These are phyloP conservation scores for Laothoe populi DNA, from an alignment of 2,888 invertebrate species.

Conservation along the genomic window DNA sequence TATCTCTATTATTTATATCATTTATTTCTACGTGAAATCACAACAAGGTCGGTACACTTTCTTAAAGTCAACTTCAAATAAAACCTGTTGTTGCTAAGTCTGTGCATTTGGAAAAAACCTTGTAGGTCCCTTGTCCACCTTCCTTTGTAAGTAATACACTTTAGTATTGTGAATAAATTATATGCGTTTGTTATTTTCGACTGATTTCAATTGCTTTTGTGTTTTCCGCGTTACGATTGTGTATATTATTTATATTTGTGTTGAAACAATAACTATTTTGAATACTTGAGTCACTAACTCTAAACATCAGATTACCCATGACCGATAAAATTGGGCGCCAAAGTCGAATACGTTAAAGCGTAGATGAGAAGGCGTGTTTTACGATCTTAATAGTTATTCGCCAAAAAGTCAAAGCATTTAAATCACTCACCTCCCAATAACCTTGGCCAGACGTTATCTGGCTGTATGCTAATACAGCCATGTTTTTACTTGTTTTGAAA, in stretches of 20 bases:
- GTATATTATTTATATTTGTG: not conserved
- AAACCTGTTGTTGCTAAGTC: constrained; percentile 14
- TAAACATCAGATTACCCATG: not conserved
- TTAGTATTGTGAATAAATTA: not conserved
- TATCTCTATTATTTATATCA: constrained; percentile 1
- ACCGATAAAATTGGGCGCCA: constrained; percentile 1
- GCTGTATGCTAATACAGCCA: constrained; percentile 94
- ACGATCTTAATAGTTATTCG: constrained; percentile 14
- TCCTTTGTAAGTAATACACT: not conserved
- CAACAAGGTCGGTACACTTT: constrained; percentile 17
- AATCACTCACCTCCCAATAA: constrained; percentile 91
- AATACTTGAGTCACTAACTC: not conserved
- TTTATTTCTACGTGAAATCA: constrained; percentile 3
- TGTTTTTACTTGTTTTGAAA: constrained; percentile 93
- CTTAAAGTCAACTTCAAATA: constrained; percentile 17
- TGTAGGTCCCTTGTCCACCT: too few relatives aligned
- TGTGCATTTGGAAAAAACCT: constrained; percentile 12
- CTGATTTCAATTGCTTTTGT: not conserved
- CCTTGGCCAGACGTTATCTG: constrained; percentile 91
- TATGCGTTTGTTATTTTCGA: not conserved
- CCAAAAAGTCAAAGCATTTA: constrained; percentile 21
- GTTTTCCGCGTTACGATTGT: not conserved
- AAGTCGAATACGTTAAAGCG: constrained; percentile 10
- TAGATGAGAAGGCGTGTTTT: constrained; percentile 20
- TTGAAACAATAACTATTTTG: not conserved